phyloP scores from a whole-genome alignment of 1,140 invertebrate species.

The Drosophila sproati region DNA sequence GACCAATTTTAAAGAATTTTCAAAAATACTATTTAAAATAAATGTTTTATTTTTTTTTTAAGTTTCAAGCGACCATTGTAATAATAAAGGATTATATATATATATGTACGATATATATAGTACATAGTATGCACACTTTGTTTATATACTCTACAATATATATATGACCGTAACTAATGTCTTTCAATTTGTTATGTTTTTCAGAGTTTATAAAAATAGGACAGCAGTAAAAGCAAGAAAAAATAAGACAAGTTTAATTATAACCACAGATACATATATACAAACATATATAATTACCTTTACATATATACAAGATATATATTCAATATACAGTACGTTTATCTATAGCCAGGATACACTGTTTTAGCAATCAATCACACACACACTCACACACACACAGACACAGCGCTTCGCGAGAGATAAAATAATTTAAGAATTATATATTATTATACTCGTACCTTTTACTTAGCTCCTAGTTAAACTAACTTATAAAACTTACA shows the following conservation, averaged over 20 bases:
- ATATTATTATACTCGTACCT: conserved; percentile 79
- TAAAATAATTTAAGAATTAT: conserved; percentile 24
- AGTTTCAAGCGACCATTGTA: conserved; percentile 4
- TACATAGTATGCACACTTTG: conserved; percentile 17
- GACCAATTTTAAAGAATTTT: too few species aligned
- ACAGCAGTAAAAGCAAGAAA: conserved; percentile 37
- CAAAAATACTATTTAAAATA: neutral
- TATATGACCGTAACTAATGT: conserved; percentile 50
- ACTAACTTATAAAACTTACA: conserved; percentile 49
- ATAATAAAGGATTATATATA: conserved; percentile 9
- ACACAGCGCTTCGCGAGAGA: conserved; percentile 43
- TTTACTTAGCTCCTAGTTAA: conserved; percentile 73
- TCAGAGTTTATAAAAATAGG: conserved; percentile 75
- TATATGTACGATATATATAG: conserved; percentile 29
- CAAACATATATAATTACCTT: conserved; percentile 33
- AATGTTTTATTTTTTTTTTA: neutral
- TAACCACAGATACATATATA: conserved; percentile 48
- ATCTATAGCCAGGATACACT: conserved; percentile 39
- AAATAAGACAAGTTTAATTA: conserved; percentile 51
- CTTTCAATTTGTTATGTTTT: conserved; percentile 84
- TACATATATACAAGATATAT: conserved; percentile 39
- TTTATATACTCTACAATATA: conserved; percentile 32
- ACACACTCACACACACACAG: conserved; percentile 47
- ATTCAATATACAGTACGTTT: conserved; percentile 33
- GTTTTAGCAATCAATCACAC: conserved; percentile 40